These are phyloP conservation scores for Punctoribates punctum DNA, from an alignment of 2,888 invertebrate genomes.

Conservation along the genomic window DNA sequence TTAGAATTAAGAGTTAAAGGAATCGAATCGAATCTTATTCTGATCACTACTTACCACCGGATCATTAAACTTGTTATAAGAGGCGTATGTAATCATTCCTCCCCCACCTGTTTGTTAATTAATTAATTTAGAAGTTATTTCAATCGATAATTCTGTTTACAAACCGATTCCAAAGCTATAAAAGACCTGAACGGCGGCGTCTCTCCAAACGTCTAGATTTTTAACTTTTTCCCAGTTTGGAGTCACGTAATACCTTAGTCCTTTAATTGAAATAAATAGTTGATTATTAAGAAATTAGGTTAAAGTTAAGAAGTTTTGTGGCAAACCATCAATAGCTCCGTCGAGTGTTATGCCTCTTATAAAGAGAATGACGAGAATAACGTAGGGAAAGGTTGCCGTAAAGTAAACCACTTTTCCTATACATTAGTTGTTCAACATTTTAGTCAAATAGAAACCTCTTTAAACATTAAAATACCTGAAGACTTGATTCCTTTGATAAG, in stretches of 20 bases:
- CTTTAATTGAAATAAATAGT: background rate
- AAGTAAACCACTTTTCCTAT: conserved; percentile 48
- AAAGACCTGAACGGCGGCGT: conserved; percentile 48
- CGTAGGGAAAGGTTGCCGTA: conserved; percentile 48
- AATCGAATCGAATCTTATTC: background rate
- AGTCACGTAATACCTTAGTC: conserved; percentile 43
- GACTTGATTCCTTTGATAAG: conserved; percentile 48
- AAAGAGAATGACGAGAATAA: conserved; percentile 47
- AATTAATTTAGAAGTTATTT: background rate
- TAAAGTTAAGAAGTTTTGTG: background rate
- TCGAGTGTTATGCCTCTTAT: conserved; percentile 48
- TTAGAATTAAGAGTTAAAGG: background rate
- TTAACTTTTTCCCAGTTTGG: conserved; percentile 45
- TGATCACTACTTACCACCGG: conserved; percentile 32
- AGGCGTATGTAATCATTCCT: conserved; percentile 49
- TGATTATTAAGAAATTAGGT: background rate
- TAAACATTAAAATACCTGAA: conserved; percentile 43
- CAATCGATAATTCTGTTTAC: background rate
- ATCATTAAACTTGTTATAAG: conserved; percentile 47
- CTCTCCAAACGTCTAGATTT: conserved; percentile 46
- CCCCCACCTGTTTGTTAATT: conserved; percentile 44
- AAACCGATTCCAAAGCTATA: conserved; percentile 47
- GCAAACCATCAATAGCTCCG: conserved; percentile 46
- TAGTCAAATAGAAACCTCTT: background rate
- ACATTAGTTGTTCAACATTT: background rate